Conservation (phyloP, 2,888 invertebrate genomes). For the Xiphydria camelus region DNA sequence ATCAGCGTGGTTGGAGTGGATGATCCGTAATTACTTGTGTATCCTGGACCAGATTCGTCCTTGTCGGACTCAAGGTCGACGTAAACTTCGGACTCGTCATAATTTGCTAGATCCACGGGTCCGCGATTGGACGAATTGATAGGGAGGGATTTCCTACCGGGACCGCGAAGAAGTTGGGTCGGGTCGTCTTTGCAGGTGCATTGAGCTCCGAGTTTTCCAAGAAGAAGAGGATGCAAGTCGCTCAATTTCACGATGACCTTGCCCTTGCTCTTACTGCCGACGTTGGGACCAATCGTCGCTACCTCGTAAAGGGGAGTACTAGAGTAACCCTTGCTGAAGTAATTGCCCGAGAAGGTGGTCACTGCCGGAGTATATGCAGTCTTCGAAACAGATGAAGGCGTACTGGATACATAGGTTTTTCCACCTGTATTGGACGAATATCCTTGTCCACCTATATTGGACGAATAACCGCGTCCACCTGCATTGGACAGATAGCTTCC, state of each 20-base stretch:
- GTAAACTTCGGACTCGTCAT: slow-evolving; percentile 53
- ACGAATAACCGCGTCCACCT: no score
- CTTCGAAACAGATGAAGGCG: neutral
- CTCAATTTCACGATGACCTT: slow-evolving; percentile 70
- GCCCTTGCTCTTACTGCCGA: slow-evolving; percentile 47
- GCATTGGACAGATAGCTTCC: neutral
- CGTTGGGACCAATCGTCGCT: slow-evolving; percentile 13
- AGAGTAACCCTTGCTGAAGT: slow-evolving; percentile 17
- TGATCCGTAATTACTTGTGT: slow-evolving; percentile 4
- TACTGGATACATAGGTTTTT: neutral
- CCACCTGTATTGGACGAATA: no score
- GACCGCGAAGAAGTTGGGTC: slow-evolving; percentile 44
- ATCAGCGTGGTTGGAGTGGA: slow-evolving; percentile 3
- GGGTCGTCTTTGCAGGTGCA: slow-evolving; percentile 66
- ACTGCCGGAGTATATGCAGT: slow-evolving; percentile 21
- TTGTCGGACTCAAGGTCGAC: slow-evolving; percentile 43
- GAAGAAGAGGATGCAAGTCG: slow-evolving; percentile 71
- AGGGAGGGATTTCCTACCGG: slow-evolving; percentile 36
- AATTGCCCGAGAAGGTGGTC: slow-evolving; percentile 36
- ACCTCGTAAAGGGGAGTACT: slow-evolving; percentile 24
- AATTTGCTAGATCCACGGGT: slow-evolving; percentile 46
- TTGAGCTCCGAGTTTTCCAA: slow-evolving; percentile 73
- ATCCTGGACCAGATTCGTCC: neutral
- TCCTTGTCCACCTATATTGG: no score
- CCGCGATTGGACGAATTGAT: slow-evolving; percentile 47